These are phyloP conservation scores for Carpatolechia fugitivella DNA, from an alignment of 2,888 invertebrate genomes.

Conservation along the genomic window DNA sequence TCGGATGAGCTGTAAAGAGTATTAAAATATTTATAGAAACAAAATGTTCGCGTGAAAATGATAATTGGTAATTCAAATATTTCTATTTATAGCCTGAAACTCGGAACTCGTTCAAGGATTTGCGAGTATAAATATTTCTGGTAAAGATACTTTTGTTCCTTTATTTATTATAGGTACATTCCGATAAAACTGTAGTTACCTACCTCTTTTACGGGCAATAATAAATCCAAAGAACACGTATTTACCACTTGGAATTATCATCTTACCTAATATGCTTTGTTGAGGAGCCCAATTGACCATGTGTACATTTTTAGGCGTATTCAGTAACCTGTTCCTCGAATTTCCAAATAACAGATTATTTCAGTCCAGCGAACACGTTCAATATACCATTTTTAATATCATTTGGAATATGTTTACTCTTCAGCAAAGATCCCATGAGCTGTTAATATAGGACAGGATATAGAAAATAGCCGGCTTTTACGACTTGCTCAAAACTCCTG, in stretches of 20 bases:
- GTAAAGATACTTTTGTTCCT: no score
- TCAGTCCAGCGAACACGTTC: constrained; percentile 44
- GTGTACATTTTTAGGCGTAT: constrained; percentile 52
- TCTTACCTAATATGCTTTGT: constrained; percentile 54
- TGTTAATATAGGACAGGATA: no score
- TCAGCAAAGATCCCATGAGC: constrained; percentile 53
- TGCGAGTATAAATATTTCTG: no score
- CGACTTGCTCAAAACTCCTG: no score
- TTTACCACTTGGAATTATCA: neutral
- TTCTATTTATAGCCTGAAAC: no score
- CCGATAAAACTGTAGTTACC: no score
- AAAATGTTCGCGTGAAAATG: neutral
- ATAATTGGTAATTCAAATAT: neutral
- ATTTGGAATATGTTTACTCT: constrained; percentile 43
- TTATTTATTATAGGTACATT: no score
- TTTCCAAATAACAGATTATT: constrained; percentile 61
- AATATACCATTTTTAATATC: constrained; percentile 39
- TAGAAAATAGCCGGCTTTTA: no score
- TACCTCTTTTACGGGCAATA: neutral
- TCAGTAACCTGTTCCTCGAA: constrained; percentile 45
- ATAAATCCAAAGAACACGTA: no score
- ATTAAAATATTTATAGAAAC: constrained; percentile 15
- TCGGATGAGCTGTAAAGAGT: constrained; percentile 43
- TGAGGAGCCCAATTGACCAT: constrained; percentile 61
- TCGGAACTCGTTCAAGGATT: no score